Conservation (phyloP, 2,888 invertebrate genomes). For the Amblyjoppa proteus region DNA sequence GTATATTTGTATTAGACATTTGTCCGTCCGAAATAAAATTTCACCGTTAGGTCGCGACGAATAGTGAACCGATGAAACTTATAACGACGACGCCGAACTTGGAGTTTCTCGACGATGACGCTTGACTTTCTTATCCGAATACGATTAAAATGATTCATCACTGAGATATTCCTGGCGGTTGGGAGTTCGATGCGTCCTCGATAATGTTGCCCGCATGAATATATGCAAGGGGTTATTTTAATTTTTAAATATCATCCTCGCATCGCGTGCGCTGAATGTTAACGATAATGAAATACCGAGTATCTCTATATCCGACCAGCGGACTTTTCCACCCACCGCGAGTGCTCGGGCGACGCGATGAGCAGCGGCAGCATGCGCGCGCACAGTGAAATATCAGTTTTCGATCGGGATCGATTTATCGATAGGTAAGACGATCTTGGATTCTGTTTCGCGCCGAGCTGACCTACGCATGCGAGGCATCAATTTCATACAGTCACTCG, state of each 20-base stretch:
- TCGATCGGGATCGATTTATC: slow-evolving; percentile 80
- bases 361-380: slow-evolving; percentile 63
- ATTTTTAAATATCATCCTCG: slow-evolving; percentile 61
- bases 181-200: slow-evolving; percentile 63
- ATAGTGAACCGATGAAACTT: background rate
- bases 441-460: slow-evolving; percentile 74
- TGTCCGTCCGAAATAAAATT: background rate
- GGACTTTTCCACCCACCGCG: slow-evolving; percentile 16
- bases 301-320: background rate
- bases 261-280: slow-evolving; percentile 62
- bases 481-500: slow-evolving; percentile 63
- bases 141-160: slow-evolving; percentile 64
- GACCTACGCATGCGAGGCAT: slow-evolving; percentile 23
- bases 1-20: background rate
- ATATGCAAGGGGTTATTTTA: slow-evolving; percentile 65
- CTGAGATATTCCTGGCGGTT: slow-evolving; percentile 60
- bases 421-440: slow-evolving; percentile 80
- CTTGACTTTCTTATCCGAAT: slow-evolving; percentile 64
- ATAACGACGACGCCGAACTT: slow-evolving; percentile 45
- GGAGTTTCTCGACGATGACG: slow-evolving; percentile 64
- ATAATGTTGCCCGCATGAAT: slow-evolving; percentile 64
- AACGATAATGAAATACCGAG: slow-evolving; percentile 52
- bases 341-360: background rate
- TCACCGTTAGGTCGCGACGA: background rate
- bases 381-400: slow-evolving; percentile 80